These are phyloP conservation scores for Acarapis woodi DNA, from an alignment of 1,140 invertebrate species.

Conservation along the genomic window DNA sequence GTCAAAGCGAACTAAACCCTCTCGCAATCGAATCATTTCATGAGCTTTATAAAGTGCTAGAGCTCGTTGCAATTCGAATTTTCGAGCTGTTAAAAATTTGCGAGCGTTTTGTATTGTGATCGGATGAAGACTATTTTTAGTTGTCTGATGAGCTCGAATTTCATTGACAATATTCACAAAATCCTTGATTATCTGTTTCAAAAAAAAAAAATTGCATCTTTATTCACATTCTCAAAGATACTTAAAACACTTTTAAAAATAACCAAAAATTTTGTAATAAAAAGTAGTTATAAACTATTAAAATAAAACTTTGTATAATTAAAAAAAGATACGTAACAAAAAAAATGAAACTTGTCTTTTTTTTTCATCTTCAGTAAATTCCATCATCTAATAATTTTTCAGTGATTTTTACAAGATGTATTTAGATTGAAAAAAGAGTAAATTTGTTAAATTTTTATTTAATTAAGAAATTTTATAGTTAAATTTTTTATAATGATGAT, in stretches of 20 bases:
- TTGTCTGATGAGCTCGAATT: conserved; percentile 12
- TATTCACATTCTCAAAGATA: background rate
- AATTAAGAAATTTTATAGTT: no score
- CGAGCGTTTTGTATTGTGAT: conserved; percentile 52
- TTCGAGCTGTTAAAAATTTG: conserved; percentile 74
- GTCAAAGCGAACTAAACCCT: conserved; percentile 53
- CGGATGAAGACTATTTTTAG: conserved; percentile 6
- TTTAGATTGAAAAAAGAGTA: no score
- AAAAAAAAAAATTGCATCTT: background rate
- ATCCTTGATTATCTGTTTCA: conserved; percentile 7
- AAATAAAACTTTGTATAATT: no score
- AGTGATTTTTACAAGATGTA: no score
- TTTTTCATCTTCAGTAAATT: no score
- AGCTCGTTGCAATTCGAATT: conserved; percentile 68
- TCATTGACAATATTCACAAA: conserved; percentile 14
- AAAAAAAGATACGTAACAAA: no score
- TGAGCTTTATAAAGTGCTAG: conserved; percentile 64
- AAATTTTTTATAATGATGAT: no score
- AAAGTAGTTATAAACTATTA: no score
- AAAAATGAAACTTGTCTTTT: no score
- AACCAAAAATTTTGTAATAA: no score
- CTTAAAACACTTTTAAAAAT: background rate
- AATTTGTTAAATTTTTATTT: no score
- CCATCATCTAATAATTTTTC: no score
- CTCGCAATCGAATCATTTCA: conserved; percentile 46